A percentile compares a stretch with the other conserved stretches of the same genome.
These are phyloP conservation scores for Nibea coibor DNA, from an alignment of 2,113 vertebrate genomes.

Conservation along the genomic window DNA sequence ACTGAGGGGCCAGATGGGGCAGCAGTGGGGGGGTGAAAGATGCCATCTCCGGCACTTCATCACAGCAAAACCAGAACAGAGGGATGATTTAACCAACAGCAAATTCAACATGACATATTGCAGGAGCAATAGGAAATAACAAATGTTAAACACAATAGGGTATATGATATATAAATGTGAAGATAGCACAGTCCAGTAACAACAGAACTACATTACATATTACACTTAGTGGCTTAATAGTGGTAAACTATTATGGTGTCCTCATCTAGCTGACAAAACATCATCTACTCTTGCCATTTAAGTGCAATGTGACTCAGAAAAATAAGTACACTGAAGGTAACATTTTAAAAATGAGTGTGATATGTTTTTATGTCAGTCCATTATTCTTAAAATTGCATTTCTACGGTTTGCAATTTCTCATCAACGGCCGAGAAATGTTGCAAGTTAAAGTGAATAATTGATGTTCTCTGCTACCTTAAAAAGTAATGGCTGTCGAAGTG, in stretches of 20 bases:
- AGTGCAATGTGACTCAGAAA: not conserved
- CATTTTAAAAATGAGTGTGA: conserved; percentile 1
- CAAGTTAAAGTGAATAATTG: conserved; percentile 14
- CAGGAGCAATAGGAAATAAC: not conserved
- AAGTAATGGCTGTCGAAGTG: not conserved
- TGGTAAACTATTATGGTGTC: not conserved
- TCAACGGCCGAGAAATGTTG: not conserved
- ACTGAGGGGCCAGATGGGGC: conserved; percentile 76
- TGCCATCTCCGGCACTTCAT: conserved; percentile 44
- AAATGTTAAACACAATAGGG: not conserved
- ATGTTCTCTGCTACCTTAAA: not conserved
- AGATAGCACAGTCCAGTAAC: not conserved
- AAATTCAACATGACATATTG: conserved; percentile 5
- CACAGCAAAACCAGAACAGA: conserved; percentile 37
- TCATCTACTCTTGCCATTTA: not conserved
- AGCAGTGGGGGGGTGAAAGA: conserved; percentile 56
- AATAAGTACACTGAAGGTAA: not conserved
- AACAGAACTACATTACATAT: not conserved
- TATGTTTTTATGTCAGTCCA: not conserved
- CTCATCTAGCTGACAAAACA: not conserved
- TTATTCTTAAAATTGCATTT: conserved; percentile 7
- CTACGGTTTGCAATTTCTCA: not conserved
- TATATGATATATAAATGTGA: not conserved
- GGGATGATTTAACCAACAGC: not conserved
- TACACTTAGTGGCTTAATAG: not conserved